These are phyloP conservation scores for Centropyge bicolor DNA, from an alignment of 2,797 vertebrate species.

Conservation along the genomic window DNA sequence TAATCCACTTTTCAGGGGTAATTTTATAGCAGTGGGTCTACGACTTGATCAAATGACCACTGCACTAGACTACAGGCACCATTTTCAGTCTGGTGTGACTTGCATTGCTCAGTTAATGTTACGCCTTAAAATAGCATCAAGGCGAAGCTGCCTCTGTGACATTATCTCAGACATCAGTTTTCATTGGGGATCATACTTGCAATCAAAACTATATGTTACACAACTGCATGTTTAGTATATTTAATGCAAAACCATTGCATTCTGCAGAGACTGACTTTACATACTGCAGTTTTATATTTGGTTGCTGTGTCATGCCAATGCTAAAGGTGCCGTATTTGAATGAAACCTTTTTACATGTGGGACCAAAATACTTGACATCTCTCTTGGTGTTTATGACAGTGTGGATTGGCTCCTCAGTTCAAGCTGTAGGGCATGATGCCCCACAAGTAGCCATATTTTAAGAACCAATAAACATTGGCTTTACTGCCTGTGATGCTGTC, in stretches of 20 bases:
- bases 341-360: not conserved
- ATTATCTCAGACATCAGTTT: constrained; percentile 7
- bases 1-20: not conserved
- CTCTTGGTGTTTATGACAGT: not conserved
- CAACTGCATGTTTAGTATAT: not conserved
- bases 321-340: not conserved
- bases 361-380: not conserved
- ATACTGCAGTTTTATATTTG: not conserved
- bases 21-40: constrained; percentile 1
- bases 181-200: not conserved
- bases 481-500: not conserved
- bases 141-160: not conserved
- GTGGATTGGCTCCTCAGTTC: not conserved
- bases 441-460: not conserved
- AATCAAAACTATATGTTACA: not conserved
- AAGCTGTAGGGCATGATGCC: not conserved
- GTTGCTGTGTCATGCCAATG: not conserved
- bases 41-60: constrained; percentile 16
- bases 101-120: constrained; percentile 25
- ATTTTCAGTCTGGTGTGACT: constrained; percentile 20
- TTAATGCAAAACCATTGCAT: not conserved
- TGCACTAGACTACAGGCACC: not conserved
- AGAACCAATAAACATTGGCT: not conserved
- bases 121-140: constrained; percentile 24
- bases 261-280: not conserved